Base-by-base conservation (phyloP, 2,797 vertebrate species). In the Propithecus deckenii region DNA sequence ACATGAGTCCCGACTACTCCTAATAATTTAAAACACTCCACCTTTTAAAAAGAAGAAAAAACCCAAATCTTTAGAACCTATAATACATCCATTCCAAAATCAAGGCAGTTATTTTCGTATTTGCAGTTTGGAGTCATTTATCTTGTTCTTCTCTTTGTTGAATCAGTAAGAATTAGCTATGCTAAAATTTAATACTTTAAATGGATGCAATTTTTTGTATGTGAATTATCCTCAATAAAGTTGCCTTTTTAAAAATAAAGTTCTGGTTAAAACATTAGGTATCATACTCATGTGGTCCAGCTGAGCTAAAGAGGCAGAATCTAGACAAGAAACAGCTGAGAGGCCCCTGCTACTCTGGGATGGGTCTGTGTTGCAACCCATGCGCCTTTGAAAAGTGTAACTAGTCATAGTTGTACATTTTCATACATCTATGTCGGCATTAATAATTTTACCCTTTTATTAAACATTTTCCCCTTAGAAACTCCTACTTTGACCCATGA, bases 401-500 rank as follows among this genome's bases (percentile, higher is more conserved):
- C 30, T 84, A 17, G 5, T 83, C 43, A 22, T 55, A 3, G 11
- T 74, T 79, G 8, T 91, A 4, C 41, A 28, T 74, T 7, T 69
- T 55, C 25, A 5, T 25, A 28, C n/a, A 5, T 52, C 65, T 4
- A 0, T 28, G 22, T 69, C 23, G 25, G 12, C 75, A 71, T 38
- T 86, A 28, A 94, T 32, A 48, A 4, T 55, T 86, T 25, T 55
- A 25, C n/a, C 22, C 93, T 18, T 65, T 28, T 0, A 65, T 79
- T 94, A 95, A 96, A 69, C 97, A 30, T 65, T 98, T 98, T 97
- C 81, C 80, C 94, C 90, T 88, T 98, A 99, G 99, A 98, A 91
- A 98, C 98, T 97, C 99, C 99, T 23, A 99, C 97, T 93, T 98
- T 99, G 98, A 98, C 98, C 83, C 98, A 99, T 1, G 99, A 99